phyloP scores from a whole-genome alignment of 2,113 vertebrate genomes.

The Lethenteron reissneri region DNA sequence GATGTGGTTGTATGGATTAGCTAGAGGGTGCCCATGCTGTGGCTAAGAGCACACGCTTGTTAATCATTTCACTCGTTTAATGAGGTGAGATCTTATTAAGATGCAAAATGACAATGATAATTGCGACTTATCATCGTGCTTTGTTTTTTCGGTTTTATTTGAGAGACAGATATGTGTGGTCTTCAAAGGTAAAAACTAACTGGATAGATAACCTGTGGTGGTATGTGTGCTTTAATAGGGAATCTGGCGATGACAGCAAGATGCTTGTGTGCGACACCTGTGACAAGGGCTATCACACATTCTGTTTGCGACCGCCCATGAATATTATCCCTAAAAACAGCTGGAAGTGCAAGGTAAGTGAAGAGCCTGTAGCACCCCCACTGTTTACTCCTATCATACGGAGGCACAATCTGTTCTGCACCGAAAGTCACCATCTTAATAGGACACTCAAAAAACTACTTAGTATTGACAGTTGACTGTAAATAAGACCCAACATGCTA shows the following conservation, averaged over 20 bases:
- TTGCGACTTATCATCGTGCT: neutral
- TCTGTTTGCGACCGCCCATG: slow-evolving; percentile 71
- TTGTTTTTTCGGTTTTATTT: slow-evolving; percentile 1
- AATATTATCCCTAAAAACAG: slow-evolving; percentile 44
- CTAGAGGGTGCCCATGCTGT: too few relatives aligned
- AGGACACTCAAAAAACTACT: too few relatives aligned
- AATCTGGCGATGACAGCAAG: slow-evolving; percentile 51
- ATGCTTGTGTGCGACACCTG: slow-evolving; percentile 78
- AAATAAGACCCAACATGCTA: too few relatives aligned
- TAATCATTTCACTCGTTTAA: slow-evolving; percentile 11
- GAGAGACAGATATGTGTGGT: neutral
- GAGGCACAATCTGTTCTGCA: too few relatives aligned
- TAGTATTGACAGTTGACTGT: too few relatives aligned
- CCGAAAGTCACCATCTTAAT: too few relatives aligned
- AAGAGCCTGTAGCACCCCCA: too few relatives aligned
- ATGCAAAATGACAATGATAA: too few relatives aligned
- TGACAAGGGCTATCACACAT: slow-evolving; percentile 78
- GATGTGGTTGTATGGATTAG: too few relatives aligned
- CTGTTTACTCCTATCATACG: too few relatives aligned
- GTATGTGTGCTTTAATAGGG: slow-evolving; percentile 22
- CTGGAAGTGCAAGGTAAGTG: slow-evolving; percentile 85
- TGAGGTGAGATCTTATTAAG: neutral
- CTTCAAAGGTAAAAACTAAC: neutral
- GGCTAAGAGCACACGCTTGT: slow-evolving; percentile 8
- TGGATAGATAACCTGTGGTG: neutral